Base-by-base conservation (phyloP, 2,113 vertebrate species). In the Elephantulus edwardii region DNA sequence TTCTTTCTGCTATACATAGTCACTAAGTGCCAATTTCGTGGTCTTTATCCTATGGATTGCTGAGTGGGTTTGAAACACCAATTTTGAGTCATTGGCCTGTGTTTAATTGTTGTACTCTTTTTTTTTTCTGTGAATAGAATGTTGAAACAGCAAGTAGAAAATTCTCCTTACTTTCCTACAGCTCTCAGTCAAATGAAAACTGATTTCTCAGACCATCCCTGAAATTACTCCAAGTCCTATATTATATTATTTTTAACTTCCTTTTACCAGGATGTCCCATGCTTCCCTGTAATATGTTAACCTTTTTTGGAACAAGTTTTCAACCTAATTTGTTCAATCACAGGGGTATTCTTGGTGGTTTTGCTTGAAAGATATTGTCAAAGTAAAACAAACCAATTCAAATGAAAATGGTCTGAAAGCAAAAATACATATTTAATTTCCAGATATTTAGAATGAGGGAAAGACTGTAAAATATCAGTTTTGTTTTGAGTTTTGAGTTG, bases 331-430 rank as follows among this genome's bases (percentile, higher is more conserved):
- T 77, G 46, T 46, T 80, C 10, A 86, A n/a, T n/a, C 77, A 11
- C 3, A 46, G n/a, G 0, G n/a, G 9, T 48, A 4, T 60, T 13
- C 35, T 60, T 88, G 6, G 24, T 52, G 20, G 1, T 28, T 56
- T 76, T 77, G 19, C 7, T 8, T 88, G 35, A 33, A 89, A 92
- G 40, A 2, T 24, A 77, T 5, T 77, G 38, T 22, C 54, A 81
- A 68, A 68, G 78, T 90, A 62, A 93, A 94, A 81, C 70, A 35
- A 84, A 30, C 17, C 83, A 82, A 16, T 76, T 8, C 19, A 85
- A 79, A 48, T 1, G 33, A 30, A 83, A 30, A 68, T 77, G 26
- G 60, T 4, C 17, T 52, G 0, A 60, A 52, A 81, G 3, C 82
- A 7, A 62, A 66, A 80, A 83, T 64, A 66, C 1, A 56, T 8